Base-by-base conservation (phyloP, 1,140 invertebrate species). In the Caenorhabditis tropicalis region DNA sequence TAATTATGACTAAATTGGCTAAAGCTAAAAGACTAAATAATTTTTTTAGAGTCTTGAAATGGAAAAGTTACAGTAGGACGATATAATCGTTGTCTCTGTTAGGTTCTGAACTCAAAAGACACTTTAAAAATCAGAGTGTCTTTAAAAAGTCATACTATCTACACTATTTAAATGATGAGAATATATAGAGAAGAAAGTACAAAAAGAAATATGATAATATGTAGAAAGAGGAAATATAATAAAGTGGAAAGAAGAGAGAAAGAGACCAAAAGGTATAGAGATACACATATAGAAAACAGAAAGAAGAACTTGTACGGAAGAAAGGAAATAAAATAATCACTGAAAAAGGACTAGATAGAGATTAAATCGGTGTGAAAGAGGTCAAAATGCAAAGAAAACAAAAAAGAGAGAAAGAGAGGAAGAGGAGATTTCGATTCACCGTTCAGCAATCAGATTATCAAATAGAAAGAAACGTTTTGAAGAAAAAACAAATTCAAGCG, bases 1-100 rank as follows among this genome's bases (percentile, higher is more conserved):
- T 74, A 74, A 46, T 74, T 74, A 74, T 74, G 65, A 74, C 65
- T 74, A 74, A 74, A 33, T 65, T 65, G 58, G 31, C 58, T 65
- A 65, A 74, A 43, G 36, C 65, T 74, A 74, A 60, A 65, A 43
- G 65, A n/a, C 65, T 74, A 74, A 74, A 46, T 74, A 43, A 74
- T 74, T 74, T 29, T 53, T 3, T 46, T 46, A 46, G 19, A 46
- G 19, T 12, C 43, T 46, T 46, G 43, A 6, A 4, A 56, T 12
- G 29, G 29, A n/a, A 12, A 27, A 56, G 24, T 56, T 24, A 56
- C 24, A 56, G 24, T 15, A 56, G 10, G 24, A 27, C 24, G 21
- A 27, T 27, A 56, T 56, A 27, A 27, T 56, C 12, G 39, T 51
- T 24, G 53, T 24, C 29, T 56, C 53, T 56, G 53, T 56, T 56